Base-by-base conservation (phyloP, 2,797 vertebrate species). In the Hypotaenidia okinawae region DNA sequence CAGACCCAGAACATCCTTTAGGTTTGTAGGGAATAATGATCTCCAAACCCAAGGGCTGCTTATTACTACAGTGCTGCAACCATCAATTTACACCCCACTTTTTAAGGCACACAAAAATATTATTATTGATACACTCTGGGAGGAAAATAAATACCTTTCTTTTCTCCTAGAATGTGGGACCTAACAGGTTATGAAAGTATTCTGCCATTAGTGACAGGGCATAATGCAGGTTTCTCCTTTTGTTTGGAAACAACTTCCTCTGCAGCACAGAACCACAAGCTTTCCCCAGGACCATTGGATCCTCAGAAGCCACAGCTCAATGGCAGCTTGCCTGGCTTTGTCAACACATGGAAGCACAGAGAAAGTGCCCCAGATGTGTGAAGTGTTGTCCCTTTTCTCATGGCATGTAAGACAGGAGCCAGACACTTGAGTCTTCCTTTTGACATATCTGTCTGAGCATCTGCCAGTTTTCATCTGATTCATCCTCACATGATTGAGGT, bases 141-240 rank as follows among this genome's bases (percentile, higher is more conserved):
- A 75, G 13, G 10, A 87, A 62, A 84, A 75, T 72, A 33, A 27
- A 25, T 63, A 67, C 8, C 28, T 72, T 84, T 72, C 39, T 68
- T 82, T 25, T 32, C 19, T 61, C 28, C 5, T 33, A 72, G 5
- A 7, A 14, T 22, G 33, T 69, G 11, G 85, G 4, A n/a, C 6
- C 12, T 70, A 49, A 7, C 8, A 63, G 18, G 10, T 24, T 16
- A 39, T 58, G 18, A 75, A 68, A 83, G 15, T n/a, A 8, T 66
- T 41, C 17, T 51, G 27, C 13, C 57, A 0, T 3, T 6, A 2
- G 22, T 5, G 6, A 64, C 2, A n/a, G 11, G 15, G 3, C 5
- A 41, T 54, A n/a, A 10, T 5, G 30, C 3, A 52, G 16, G 5
- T 30, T 64, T 78, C 4, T 67, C 8, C 8, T 41, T 22, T 30